phyloP scores from a whole-genome alignment of 2,113 vertebrate species.

The Hassar affinis region DNA sequence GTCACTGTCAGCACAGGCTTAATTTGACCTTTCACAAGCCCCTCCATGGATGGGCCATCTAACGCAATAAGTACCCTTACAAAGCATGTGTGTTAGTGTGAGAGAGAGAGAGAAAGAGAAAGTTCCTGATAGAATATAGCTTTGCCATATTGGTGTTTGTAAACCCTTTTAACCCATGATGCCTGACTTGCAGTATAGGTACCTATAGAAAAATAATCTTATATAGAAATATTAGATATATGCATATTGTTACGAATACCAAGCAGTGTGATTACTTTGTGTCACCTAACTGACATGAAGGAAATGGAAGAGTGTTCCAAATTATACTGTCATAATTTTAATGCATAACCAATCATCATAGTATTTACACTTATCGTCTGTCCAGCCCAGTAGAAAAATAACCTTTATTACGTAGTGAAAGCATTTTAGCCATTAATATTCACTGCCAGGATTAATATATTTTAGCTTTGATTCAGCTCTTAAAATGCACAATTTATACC shows the following conservation, averaged over 20 bases:
- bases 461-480: neutral
- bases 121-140: neutral
- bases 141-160: neutral
- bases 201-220: too few relatives aligned
- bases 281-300: conserved; percentile 3
- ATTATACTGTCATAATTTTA: conserved; percentile 8
- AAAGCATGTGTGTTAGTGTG: conserved; percentile 9
- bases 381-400: neutral
- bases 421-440: neutral
- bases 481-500: too few relatives aligned
- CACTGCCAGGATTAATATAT: neutral
- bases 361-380: neutral
- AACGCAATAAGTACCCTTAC: conserved; percentile 33
- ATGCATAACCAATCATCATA: conserved; percentile 6
- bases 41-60: conserved; percentile 41
- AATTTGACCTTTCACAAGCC: conserved; percentile 57
- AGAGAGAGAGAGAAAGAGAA: neutral
- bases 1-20: conserved; percentile 52
- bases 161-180: neutral
- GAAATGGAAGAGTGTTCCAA: conserved; percentile 13
- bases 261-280: neutral
- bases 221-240: neutral
- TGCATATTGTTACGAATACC: neutral
- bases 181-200: neutral
- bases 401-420: neutral